A percentile compares a stretch with the other conserved stretches of the same genome.
These are phyloP conservation scores for Euproctis similis DNA, from an alignment of 2,888 invertebrate species.

Conservation along the genomic window DNA sequence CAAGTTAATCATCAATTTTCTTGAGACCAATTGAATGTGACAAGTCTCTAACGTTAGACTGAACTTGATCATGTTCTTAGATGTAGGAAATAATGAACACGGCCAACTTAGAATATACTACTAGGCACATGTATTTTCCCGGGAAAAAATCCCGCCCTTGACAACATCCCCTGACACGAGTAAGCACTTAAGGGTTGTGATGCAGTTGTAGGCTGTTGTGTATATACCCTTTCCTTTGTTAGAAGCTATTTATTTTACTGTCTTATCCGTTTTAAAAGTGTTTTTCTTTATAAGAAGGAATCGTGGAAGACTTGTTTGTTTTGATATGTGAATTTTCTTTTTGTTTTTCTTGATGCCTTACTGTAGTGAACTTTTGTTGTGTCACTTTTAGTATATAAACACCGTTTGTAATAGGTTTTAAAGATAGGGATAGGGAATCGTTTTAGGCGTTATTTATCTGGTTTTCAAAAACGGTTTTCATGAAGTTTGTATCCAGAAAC, in stretches of 20 bases:
- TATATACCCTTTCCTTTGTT: slow-evolving; percentile 24
- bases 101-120: neutral
- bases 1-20: too few relatives aligned
- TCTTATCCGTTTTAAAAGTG: slow-evolving; percentile 23
- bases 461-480: too few relatives aligned
- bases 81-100: neutral
- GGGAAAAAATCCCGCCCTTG: slow-evolving; percentile 7
- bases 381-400: too few relatives aligned
- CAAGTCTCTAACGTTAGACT: too few relatives aligned
- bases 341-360: too few relatives aligned
- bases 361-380: too few relatives aligned
- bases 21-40: too few relatives aligned
- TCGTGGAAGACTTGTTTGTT: neutral
- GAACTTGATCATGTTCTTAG: too few relatives aligned
- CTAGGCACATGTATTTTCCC: slow-evolving; percentile 9
- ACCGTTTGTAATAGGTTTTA: too few relatives aligned
- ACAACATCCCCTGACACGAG: slow-evolving; percentile 9
- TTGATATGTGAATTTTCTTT: neutral
- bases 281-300: slow-evolving; percentile 7
- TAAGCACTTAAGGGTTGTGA: slow-evolving; percentile 22
- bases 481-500: too few relatives aligned
- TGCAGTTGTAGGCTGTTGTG: slow-evolving; percentile 20
- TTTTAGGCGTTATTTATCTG: too few relatives aligned
- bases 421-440: too few relatives aligned
- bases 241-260: slow-evolving; percentile 22